Conservation (phyloP, 2,888 invertebrate species). For the Drosophila nigricruria region DNA sequence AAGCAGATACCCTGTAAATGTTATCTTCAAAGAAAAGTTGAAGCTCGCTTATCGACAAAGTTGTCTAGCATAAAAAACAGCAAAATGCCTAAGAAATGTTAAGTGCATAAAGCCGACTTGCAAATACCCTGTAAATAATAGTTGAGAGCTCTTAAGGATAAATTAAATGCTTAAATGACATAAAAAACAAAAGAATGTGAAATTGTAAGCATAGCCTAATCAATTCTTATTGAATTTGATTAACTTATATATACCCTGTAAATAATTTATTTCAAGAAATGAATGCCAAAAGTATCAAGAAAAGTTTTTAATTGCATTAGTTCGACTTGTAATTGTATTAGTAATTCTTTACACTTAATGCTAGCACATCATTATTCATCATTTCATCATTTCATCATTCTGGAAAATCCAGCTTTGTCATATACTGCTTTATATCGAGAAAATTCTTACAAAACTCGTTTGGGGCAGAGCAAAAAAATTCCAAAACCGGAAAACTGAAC, state of each 20-base stretch:
- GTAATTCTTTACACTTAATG: background rate
- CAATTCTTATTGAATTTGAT: background rate
- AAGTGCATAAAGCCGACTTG: background rate
- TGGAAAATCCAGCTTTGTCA: too few relatives aligned
- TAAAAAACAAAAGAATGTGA: background rate
- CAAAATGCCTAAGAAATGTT: background rate
- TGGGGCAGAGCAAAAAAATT: conserved; percentile 3
- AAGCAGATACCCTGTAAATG: background rate
- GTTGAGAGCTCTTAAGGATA: background rate
- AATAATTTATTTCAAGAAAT: background rate
- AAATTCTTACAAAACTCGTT: background rate
- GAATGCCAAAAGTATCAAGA: background rate
- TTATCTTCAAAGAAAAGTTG: background rate
- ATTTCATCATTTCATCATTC: too few relatives aligned
- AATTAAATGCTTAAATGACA: background rate
- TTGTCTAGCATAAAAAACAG: background rate
- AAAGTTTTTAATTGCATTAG: too few relatives aligned
- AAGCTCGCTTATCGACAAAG: background rate
- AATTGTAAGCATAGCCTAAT: background rate
- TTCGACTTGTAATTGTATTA: too few relatives aligned
- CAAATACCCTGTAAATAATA: background rate
- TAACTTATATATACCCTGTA: background rate
- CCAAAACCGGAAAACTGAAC: conserved; percentile 24
- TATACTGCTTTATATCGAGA: too few relatives aligned
- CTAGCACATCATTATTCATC: background rate